Percentiles rank a stretch among this genome's conserved stretches.
Conservation (phyloP, 2,113 vertebrate species). For the Halcyon malimbica region DNA sequence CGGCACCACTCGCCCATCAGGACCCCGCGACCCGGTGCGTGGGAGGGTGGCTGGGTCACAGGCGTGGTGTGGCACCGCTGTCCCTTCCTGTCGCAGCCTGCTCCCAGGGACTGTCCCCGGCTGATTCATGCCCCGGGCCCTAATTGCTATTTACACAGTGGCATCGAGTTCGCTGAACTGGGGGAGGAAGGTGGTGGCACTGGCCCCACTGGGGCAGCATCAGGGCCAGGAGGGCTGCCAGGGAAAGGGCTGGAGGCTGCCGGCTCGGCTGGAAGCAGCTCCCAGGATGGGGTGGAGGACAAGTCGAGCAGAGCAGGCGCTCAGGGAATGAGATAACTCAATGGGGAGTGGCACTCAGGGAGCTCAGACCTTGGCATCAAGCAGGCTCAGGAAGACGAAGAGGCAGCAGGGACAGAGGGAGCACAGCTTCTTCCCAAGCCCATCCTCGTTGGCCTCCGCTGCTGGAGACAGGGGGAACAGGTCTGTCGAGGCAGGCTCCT, state of each 20-base stretch:
- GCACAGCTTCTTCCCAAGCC: background rate
- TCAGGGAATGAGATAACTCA: background rate
- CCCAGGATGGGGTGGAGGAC: background rate
- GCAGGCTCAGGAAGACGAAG: background rate
- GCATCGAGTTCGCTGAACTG: background rate
- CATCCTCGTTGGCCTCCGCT: background rate
- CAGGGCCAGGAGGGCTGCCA: background rate
- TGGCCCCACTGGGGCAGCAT: background rate
- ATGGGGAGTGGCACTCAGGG: background rate
- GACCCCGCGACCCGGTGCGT: rapidly evolving
- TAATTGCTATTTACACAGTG: slow-evolving; percentile 40
- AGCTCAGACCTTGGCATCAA: background rate
- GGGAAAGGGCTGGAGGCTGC: background rate
- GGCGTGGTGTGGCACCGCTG: rapidly evolving
- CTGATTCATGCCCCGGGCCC: slow-evolving; percentile 15
- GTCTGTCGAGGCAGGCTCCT: slow-evolving; percentile 32
- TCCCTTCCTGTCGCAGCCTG: slow-evolving; percentile 29
- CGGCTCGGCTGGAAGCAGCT: background rate
- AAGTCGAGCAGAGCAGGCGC: background rate
- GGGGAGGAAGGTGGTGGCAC: background rate
- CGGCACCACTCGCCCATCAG: rapidly evolving
- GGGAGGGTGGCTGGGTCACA: slow-evolving; percentile 18
- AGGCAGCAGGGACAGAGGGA: background rate
- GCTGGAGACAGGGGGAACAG: slow-evolving; percentile 28
- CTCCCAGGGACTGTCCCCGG: background rate